Conservation (phyloP, 2,888 invertebrate species). For the Gisinianus flammeolus region DNA sequence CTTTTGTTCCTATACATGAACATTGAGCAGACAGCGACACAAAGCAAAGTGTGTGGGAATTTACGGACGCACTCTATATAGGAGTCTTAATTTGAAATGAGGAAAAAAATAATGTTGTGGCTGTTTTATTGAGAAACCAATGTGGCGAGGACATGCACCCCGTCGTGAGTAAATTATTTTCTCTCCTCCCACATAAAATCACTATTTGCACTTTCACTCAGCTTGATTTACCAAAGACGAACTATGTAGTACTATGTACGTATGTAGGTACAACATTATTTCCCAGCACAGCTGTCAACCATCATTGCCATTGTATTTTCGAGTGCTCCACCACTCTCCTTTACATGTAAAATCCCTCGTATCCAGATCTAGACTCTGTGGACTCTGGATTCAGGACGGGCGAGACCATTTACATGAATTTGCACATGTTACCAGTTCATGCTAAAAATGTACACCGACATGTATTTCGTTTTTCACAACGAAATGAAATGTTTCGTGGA, state of each 20-base stretch:
- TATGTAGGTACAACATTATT: background rate
- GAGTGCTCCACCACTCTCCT: background rate
- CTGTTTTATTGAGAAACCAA: background rate
- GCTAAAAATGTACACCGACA: too few relatives aligned
- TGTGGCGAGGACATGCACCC: slow-evolving; percentile 10
- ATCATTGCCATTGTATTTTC: background rate
- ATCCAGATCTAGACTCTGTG: too few relatives aligned
- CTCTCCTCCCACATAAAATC: background rate
- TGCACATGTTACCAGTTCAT: too few relatives aligned
- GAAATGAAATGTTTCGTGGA: too few relatives aligned
- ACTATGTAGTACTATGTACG: background rate
- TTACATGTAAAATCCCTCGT: too few relatives aligned
- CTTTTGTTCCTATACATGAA: too few relatives aligned
- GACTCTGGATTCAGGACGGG: too few relatives aligned
- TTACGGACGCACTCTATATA: too few relatives aligned
- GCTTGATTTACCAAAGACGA: background rate
- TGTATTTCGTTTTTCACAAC: too few relatives aligned
- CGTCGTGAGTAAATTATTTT: slow-evolving; percentile 32
- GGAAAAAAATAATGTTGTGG: background rate
- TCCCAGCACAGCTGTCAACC: background rate
- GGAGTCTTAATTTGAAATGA: background rate
- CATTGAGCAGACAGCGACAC: too few relatives aligned
- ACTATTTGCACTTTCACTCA: background rate
- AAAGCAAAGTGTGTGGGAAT: too few relatives aligned
- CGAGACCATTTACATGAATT: too few relatives aligned